These are phyloP conservation scores for Melozone crissalis DNA, from an alignment of 2,113 vertebrate genomes.

Conservation along the genomic window DNA sequence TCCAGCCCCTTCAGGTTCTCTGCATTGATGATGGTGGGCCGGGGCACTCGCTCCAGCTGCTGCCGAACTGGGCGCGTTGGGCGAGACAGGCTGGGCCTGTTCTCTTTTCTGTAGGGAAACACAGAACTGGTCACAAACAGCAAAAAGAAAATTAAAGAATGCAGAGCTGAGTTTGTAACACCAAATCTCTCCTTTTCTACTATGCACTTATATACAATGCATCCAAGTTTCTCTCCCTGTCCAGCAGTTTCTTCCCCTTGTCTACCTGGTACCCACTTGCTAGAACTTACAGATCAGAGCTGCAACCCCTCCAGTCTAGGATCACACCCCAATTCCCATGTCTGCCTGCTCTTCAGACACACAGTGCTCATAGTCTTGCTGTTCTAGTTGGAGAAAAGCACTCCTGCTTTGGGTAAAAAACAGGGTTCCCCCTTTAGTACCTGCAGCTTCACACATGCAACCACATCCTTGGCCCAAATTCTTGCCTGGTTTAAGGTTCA, in stretches of 20 bases:
- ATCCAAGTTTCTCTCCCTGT: neutral
- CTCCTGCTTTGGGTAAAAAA: neutral
- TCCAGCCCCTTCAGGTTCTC: conserved; percentile 96
- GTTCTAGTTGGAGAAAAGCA: neutral
- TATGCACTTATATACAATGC: accelerated
- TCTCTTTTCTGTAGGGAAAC: conserved; percentile 78
- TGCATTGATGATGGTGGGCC: conserved; percentile 94
- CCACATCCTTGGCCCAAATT: neutral
- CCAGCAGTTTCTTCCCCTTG: neutral
- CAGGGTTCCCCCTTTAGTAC: neutral
- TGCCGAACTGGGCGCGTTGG: conserved; percentile 83
- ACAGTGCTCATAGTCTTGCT: neutral
- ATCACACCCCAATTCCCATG: neutral
- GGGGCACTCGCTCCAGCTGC: conserved; percentile 79
- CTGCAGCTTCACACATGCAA: neutral
- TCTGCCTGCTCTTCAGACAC: neutral
- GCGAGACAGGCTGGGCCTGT: conserved; percentile 76
- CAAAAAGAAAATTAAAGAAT: neutral
- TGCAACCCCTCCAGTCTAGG: neutral
- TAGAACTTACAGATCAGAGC: neutral
- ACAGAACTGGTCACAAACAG: neutral
- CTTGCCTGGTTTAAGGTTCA: neutral
- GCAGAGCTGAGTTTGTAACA: neutral
- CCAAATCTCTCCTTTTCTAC: neutral
- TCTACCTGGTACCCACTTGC: neutral